These are phyloP conservation scores for Ophonus ardosiacus DNA, from an alignment of 2,888 invertebrate species.

Conservation along the genomic window DNA sequence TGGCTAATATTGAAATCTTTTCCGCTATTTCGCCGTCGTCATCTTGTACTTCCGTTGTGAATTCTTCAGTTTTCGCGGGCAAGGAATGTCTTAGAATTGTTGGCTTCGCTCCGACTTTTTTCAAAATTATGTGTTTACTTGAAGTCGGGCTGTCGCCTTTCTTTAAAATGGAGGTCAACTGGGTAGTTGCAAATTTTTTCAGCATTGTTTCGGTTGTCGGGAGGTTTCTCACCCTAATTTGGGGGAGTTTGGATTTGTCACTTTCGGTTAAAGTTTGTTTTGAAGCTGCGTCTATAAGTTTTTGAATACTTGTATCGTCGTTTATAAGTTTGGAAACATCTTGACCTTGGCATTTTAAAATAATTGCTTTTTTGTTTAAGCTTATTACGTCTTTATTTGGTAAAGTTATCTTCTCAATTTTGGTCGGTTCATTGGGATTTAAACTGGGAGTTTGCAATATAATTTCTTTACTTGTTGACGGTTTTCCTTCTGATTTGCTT, in stretches of 20 bases:
- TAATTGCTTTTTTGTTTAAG: conserved; percentile 48
- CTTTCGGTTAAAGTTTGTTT: conserved; percentile 18
- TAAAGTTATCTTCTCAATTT: conserved; percentile 23
- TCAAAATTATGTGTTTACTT: conserved; percentile 38
- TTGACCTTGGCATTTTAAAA: conserved; percentile 48
- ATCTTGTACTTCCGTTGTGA: conserved; percentile 29
- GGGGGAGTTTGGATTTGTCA: conserved; percentile 32
- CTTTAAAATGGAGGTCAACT: conserved; percentile 57
- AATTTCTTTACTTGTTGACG: conserved; percentile 46
- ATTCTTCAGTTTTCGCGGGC: conserved; percentile 31
- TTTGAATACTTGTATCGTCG: conserved; percentile 29
- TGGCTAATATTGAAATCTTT: conserved; percentile 8
- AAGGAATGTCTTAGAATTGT: conserved; percentile 40
- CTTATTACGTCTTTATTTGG: not conserved
- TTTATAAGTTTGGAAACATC: conserved; percentile 3
- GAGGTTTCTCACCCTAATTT: conserved; percentile 49
- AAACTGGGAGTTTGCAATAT: not conserved
- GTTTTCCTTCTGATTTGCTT: not conserved
- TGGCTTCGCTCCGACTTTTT: conserved; percentile 37
- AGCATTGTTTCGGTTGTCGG: conserved; percentile 54
- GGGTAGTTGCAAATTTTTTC: conserved; percentile 57
- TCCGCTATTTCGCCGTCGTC: not conserved
- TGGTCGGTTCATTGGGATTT: not conserved
- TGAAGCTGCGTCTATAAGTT: conserved; percentile 25
- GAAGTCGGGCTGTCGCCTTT: conserved; percentile 21